Evolutionary conservation across 2,888 invertebrate genomes (phyloP), one percentile per base, ranked within the genome.

Genomic region (Napeogenes inachia): DNA sequence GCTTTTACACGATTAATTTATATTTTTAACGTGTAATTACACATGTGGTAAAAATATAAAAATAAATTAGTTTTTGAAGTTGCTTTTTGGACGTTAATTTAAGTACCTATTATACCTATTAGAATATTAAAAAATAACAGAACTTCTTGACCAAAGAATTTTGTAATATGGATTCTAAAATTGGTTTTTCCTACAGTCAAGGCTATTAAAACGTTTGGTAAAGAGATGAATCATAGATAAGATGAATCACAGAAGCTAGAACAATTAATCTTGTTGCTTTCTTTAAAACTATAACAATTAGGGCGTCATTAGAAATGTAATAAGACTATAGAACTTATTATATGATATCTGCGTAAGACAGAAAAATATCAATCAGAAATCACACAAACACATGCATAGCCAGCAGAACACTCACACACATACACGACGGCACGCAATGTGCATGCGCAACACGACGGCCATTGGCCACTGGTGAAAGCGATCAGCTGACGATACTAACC

Each of bases 401-500:
- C 3, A 12, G 10, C 12, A 50, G 6, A 6, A 21, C 30, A 30
- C 10, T 30, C 50, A 30, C 21, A 50, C n/a, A 30, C 6, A 50
- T 30, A 50, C 21, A 30, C 12, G 50, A 4, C n/a, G 13, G 56
- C 60, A 54, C 60, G 55, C 60, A 46, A 65, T 58, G 58, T 61
- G 61, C 38, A 45, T 59, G 62, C 67, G 63, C 65, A 61, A 67
- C 59, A 62, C 64, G 64, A 59, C 64, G 67, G 63, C 65, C 63
- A 66, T 68, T 45, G 69, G 60, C 60, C 65, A 59, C 50, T 46
- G 70, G 70, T 61, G 69, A 67, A 69, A 68, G 67, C 67, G 63
- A 55, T 69, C 70, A 67, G 68, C 68, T 66, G 68, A 67, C 62
- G 21, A 56, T 64, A 63, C 63, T 68, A 66, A 68, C 67, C 64